Base-by-base conservation (phyloP, 2,797 vertebrate species). In the Alca torda region DNA sequence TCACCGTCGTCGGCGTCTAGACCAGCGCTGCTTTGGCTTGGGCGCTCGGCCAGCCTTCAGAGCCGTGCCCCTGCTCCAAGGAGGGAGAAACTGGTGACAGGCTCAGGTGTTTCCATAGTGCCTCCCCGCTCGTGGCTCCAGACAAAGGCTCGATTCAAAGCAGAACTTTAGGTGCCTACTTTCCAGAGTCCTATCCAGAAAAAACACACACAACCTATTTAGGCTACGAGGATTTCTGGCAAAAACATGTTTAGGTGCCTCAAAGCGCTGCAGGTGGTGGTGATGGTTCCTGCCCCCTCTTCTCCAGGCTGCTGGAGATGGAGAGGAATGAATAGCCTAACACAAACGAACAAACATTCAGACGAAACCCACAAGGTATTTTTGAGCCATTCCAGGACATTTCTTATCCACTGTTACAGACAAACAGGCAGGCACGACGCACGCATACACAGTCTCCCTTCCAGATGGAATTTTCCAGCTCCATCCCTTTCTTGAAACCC, bases 401-500 rank as follows among this genome's bases (percentile, higher is more conserved):
- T 96, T 97, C 96, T 97, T 97, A 97, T 97, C 96, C 96, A 96
- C 95, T 96, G 69, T 75, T 91, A 73, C 79, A 95, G 96, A 96
- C 96, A 97, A 96, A 97, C 95, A 97, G 89, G 72, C 96, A 96
- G 87, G 87, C 95, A 92, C 45, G 19, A 63, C 53, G 20, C 84
- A 57, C 89, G 33, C 90, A 96, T 39, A 91, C 85, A 67, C 72
- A 80, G 89, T 59, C 91, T 94, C 91, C 81, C 89, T 91, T 97
- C 90, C 95, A 94, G 93, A 94, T 69, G 96, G 95, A 95, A 96
- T 97, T 97, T 97, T 97, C 96, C 96, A 97, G 82, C 88, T 94
- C 85, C 78, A 95, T 95, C 93, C 93, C 87, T 84, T 89, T 96
- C 88, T 95, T 95, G 80, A 96, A 96, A 74, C 80, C 61, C 68